phyloP scores from a whole-genome alignment of 2,888 invertebrate species.

The Toxonevra muliebris region DNA sequence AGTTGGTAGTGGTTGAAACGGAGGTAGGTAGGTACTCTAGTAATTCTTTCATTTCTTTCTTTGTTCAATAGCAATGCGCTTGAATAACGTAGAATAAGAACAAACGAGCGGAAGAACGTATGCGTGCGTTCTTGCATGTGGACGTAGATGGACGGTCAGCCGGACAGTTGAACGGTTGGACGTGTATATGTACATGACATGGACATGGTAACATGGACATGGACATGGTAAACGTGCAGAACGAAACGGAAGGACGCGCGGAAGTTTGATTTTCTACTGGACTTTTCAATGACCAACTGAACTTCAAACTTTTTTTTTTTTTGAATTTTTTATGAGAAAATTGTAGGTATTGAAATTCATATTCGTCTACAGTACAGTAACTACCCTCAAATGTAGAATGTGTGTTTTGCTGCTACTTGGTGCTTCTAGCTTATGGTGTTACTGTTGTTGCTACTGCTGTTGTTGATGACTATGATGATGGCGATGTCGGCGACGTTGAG shows the following conservation, averaged over 20 bases:
- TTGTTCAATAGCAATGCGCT: constrained; percentile 28
- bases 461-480: neutral
- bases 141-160: neutral
- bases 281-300: constrained; percentile 56
- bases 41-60: constrained; percentile 1
- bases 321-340: neutral
- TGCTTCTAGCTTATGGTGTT: constrained; percentile 23
- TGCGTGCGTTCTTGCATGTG: constrained; percentile 16
- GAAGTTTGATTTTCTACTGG: constrained; percentile 18
- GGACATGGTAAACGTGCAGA: constrained; percentile 8
- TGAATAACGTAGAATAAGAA: constrained; percentile 34
- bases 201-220: neutral
- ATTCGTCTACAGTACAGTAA: neutral
- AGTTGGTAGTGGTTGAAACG: neutral
- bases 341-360: neutral
- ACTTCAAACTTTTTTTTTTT: constrained; percentile 50
- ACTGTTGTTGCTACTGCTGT: constrained; percentile 7
- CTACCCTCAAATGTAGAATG: constrained; percentile 9
- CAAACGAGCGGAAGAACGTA: constrained; percentile 36
- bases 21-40: neutral
- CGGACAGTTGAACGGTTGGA: neutral
- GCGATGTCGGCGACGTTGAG: constrained; percentile 18
- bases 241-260: constrained; percentile 6
- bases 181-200: neutral
- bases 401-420: neutral